phyloP scores from a whole-genome alignment of 2,113 vertebrate species.

The Macquaria ambigua region DNA sequence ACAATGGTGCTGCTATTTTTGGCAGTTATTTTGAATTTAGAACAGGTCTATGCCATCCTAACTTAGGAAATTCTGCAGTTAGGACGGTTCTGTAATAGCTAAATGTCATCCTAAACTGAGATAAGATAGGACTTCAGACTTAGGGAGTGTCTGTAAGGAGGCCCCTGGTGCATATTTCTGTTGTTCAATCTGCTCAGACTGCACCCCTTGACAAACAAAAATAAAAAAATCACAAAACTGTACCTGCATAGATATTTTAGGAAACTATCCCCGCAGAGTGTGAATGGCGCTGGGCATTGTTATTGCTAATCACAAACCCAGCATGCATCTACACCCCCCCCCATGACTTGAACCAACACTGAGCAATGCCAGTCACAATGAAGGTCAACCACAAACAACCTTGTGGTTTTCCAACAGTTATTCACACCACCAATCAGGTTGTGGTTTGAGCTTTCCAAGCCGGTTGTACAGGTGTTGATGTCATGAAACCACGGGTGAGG shows the following conservation, averaged over 20 bases:
- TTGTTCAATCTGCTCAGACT: neutral
- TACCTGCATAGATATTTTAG: conserved; percentile 9
- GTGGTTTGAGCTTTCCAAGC: conserved; percentile 25
- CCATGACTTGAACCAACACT: conserved; percentile 29
- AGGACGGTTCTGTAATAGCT: too few species aligned
- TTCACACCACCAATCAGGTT: conserved; percentile 9
- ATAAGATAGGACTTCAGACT: neutral
- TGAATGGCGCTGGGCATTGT: neutral
- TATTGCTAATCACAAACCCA: conserved; percentile 23
- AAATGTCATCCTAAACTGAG: too few species aligned
- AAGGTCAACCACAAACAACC: conserved; percentile 45
- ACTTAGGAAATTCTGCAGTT: too few species aligned
- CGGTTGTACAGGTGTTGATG: conserved; percentile 56
- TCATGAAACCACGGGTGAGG: conserved; percentile 39
- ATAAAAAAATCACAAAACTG: neutral
- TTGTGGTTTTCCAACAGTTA: conserved; percentile 38
- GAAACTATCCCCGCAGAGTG: neutral
- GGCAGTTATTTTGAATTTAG: too few species aligned
- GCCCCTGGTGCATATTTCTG: neutral
- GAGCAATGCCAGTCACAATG: conserved; percentile 31
- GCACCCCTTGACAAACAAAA: neutral
- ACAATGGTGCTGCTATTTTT: too few species aligned
- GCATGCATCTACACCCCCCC: conserved; percentile 9
- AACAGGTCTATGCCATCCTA: too few species aligned
- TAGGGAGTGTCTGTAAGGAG: neutral